phyloP scores from a whole-genome alignment of 2,797 vertebrate species.

The Poeciliopsis presidionis region DNA sequence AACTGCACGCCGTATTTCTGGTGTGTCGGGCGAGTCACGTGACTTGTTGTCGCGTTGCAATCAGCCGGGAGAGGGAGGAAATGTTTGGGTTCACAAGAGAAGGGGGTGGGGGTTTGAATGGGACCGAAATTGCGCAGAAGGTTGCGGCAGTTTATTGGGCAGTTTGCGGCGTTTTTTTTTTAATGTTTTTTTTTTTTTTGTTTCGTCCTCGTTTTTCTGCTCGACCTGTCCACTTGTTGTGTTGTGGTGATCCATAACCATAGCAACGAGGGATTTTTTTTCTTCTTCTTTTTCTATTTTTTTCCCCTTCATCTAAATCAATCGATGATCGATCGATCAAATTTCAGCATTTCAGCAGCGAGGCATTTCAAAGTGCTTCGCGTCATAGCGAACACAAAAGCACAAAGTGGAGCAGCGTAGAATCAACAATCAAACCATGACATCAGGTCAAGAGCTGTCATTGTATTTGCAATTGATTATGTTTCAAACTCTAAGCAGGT shows the following conservation, averaged over 20 bases:
- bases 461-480: too few relatives aligned
- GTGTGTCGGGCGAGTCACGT: constrained; percentile 13
- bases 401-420: too few relatives aligned
- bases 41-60: neutral
- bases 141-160: too few relatives aligned
- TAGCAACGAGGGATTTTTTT: neutral
- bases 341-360: too few relatives aligned
- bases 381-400: too few relatives aligned
- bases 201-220: neutral
- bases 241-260: neutral
- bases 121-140: neutral
- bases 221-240: neutral
- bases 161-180: neutral
- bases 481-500: too few relatives aligned
- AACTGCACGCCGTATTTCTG: constrained; percentile 34
- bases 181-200: too few relatives aligned
- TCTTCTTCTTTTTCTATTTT: neutral
- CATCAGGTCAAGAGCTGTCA: too few relatives aligned
- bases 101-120: neutral
- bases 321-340: too few relatives aligned
- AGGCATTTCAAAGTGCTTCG: too few relatives aligned
- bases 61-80: neutral
- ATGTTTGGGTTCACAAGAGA: neutral
- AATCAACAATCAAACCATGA: too few relatives aligned
- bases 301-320: too few relatives aligned